Base-by-base conservation (phyloP, 2,888 invertebrate species). In the Agonopterix alstromeriana region DNA sequence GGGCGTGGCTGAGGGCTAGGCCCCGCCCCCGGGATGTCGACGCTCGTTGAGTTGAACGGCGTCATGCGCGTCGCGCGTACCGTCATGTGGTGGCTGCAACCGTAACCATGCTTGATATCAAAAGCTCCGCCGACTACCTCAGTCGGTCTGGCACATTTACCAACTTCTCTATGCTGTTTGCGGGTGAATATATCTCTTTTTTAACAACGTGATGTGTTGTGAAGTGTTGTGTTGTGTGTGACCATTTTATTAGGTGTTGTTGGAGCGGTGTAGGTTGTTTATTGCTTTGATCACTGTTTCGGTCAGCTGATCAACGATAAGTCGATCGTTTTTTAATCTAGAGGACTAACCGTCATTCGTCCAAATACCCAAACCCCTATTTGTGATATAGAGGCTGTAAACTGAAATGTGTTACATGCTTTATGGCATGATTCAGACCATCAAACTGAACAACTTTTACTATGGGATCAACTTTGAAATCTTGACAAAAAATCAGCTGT, bases 121-220 rank as follows among this genome's bases (percentile, higher is more conserved):
- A 97, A 89, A 94, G 94, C 73, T 94, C 96, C 72, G 94, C 96
- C 87, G 96, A 96, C 91, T 96, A 97, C 90, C 92, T 97, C 77
- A 93, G 93, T 89, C 93, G 96, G 89, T 94, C 96, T 80, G 96
- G 96, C 78, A 95, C 96, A 57, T 96, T 97, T 85, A 95, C 96
- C 85, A 97, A 97, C 90, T 95, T 97, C 91, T 96, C 97, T 86
- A 97, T 97, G 97, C 92, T 97, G 76, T 96, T 97, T 90, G 95
- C 95, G 89, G 96, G 96, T 96, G 93, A 90, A 89, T 90, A 81
- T 83, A 49, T 49, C 54, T 63, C 59, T 27, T 63, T 65, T 59
- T 61, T 66, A 60, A 56, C 59, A 55, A 58, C 60, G 51, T 61
- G 72, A 73, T 65, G 76, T 76, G 71, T 53, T 58, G 76, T 72